Evolutionary conservation across 2,888 invertebrate genomes (phyloP).

Genomic region (Leptothorax acervorum): DNA sequence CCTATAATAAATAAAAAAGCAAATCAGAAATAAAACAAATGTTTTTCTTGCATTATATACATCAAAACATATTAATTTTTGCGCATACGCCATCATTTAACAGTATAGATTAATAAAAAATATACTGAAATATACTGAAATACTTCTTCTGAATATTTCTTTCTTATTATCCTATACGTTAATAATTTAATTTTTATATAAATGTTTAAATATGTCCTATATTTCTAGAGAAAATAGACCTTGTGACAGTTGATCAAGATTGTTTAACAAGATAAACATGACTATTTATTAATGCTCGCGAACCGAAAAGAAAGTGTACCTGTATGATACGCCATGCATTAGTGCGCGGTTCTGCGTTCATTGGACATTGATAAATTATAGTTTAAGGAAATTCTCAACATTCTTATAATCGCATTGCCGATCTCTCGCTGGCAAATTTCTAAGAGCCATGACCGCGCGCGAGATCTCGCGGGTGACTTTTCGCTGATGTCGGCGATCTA

Average conservation of each 20-base stretch:
- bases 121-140: neutral
- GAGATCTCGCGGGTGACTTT: conserved; percentile 40
- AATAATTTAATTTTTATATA: neutral
- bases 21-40: neutral
- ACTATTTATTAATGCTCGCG: neutral
- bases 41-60: neutral
- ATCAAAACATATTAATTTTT: neutral
- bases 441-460: conserved; percentile 39
- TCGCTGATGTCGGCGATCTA: conserved; percentile 46
- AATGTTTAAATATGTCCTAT: no score
- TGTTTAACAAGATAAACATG: neutral
- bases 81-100: no score
- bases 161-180: neutral
- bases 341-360: neutral
- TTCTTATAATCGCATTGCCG: conserved; percentile 29
- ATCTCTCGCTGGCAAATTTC: conserved; percentile 47
- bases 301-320: neutral
- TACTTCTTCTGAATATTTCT: neutral
- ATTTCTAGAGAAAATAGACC: neutral
- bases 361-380: conserved; percentile 32
- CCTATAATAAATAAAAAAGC: neutral
- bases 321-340: neutral
- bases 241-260: neutral
- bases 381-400: conserved; percentile 33
- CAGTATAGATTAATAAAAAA: neutral